Percentiles rank a stretch among this genome's conserved stretches.
Conservation (phyloP, 2,888 invertebrate species). For the Xanthia togata region DNA sequence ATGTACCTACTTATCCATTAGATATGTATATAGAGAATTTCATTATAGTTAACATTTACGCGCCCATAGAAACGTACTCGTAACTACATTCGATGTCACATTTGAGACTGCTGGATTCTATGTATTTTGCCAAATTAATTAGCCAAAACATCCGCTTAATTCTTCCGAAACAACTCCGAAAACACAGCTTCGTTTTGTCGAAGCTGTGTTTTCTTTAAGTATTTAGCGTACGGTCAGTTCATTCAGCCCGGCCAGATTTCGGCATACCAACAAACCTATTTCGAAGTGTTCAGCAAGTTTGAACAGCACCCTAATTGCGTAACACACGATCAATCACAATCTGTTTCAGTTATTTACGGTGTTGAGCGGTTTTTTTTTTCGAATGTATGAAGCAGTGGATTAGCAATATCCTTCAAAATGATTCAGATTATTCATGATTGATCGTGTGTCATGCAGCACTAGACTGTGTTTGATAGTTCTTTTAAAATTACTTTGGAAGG, state of each 20-base stretch:
- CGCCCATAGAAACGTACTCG: constrained; percentile 97
- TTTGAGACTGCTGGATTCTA: constrained; percentile 98
- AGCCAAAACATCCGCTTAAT: too few relatives aligned
- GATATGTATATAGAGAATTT: constrained; percentile 98
- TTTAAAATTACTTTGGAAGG: not conserved
- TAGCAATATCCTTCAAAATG: too few relatives aligned
- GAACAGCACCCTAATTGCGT: too few relatives aligned
- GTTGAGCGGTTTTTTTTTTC: too few relatives aligned
- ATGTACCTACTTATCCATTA: constrained; percentile 95
- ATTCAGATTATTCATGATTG: too few relatives aligned
- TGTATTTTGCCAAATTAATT: constrained; percentile 98
- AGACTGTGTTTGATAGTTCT: not conserved
- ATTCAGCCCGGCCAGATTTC: not conserved
- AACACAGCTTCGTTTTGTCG: too few relatives aligned
- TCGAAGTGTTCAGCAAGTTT: too few relatives aligned
- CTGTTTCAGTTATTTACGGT: too few relatives aligned
- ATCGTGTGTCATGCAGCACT: too few relatives aligned
- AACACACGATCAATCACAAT: too few relatives aligned
- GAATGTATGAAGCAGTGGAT: too few relatives aligned
- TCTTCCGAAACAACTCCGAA: too few relatives aligned
- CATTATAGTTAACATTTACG: constrained; percentile 98
- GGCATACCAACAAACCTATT: not conserved
- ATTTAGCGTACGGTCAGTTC: not conserved
- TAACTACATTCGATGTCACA: constrained; percentile 98
- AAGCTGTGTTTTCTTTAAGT: not conserved